Conservation (phyloP, 2,888 invertebrate genomes). For the Oligia fasciuncula region DNA sequence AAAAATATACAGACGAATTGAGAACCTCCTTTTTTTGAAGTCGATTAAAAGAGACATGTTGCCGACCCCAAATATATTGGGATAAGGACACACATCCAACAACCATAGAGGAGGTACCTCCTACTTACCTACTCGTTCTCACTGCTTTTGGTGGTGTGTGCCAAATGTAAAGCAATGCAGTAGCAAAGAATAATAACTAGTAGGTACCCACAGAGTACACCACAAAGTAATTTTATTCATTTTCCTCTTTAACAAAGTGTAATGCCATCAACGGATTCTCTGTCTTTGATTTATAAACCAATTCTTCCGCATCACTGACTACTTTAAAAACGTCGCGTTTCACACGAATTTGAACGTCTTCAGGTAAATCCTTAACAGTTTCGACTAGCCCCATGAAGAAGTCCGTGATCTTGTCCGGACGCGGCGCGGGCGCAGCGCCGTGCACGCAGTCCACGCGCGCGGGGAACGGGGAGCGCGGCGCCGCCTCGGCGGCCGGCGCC, state of each 20-base stretch:
- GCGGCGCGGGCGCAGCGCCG: slow-evolving; percentile 13
- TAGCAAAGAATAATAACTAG: too few relatives aligned
- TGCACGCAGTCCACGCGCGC: not conserved
- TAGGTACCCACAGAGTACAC: too few relatives aligned
- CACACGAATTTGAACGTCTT: slow-evolving; percentile 54
- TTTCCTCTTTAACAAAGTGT: slow-evolving; percentile 35
- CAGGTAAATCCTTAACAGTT: slow-evolving; percentile 50
- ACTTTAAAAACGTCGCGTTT: slow-evolving; percentile 57
- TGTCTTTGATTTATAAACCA: slow-evolving; percentile 51
- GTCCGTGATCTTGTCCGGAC: slow-evolving; percentile 43
- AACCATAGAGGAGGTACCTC: too few relatives aligned
- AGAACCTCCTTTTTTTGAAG: too few relatives aligned
- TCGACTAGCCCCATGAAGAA: slow-evolving; percentile 55
- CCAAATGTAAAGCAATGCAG: too few relatives aligned
- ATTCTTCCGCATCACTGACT: slow-evolving; percentile 56
- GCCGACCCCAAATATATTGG: too few relatives aligned
- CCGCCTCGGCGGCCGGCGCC: not conserved
- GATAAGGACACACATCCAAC: too few relatives aligned
- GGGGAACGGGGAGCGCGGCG: not conserved
- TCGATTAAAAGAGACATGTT: too few relatives aligned
- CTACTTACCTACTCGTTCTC: too few relatives aligned
- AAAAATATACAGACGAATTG: too few relatives aligned
- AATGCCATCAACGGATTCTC: slow-evolving; percentile 11
- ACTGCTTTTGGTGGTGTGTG: too few relatives aligned
- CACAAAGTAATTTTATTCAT: slow-evolving; percentile 2